A percentile compares a stretch with the other conserved stretches of the same genome.
Conservation (phyloP, 1,140 invertebrate genomes). For the Onthophagus taurus region DNA sequence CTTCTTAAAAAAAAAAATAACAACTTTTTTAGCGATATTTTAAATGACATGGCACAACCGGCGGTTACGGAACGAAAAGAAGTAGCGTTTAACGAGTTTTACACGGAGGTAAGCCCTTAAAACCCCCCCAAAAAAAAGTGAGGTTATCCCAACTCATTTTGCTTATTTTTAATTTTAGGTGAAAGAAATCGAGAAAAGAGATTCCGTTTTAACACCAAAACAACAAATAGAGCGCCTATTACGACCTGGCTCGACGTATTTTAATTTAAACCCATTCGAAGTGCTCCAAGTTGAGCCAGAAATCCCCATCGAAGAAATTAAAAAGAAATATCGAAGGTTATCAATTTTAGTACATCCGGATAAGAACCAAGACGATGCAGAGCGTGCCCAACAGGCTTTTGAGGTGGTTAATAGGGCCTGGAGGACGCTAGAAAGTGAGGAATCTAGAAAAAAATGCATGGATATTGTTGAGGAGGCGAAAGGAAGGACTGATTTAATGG, state of each 20-base stretch:
- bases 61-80: slow-evolving; percentile 34
- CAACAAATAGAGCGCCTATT: slow-evolving; percentile 92
- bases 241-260: slow-evolving; percentile 88
- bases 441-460: slow-evolving; percentile 86
- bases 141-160: slow-evolving; percentile 14
- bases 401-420: slow-evolving; percentile 95
- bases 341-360: slow-evolving; percentile 98
- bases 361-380: slow-evolving; percentile 93
- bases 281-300: slow-evolving; percentile 92
- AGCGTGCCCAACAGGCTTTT: slow-evolving; percentile 88
- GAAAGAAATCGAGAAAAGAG: slow-evolving; percentile 89
- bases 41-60: slow-evolving; percentile 4
- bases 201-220: slow-evolving; percentile 82
- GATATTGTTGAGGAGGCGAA: slow-evolving; percentile 97
- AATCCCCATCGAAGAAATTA: slow-evolving; percentile 79
- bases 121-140: neutral
- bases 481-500: slow-evolving; percentile 87
- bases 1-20: neutral
- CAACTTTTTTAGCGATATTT: neutral
- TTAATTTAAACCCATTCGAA: slow-evolving; percentile 94
- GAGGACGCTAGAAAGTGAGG: slow-evolving; percentile 92
- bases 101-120: slow-evolving; percentile 46
- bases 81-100: slow-evolving; percentile 57
- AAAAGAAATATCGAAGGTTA: slow-evolving; percentile 92
- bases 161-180: slow-evolving; percentile 55